These are phyloP conservation scores for Phoeniculus purpureus DNA, from an alignment of 2,797 vertebrate genomes.

Conservation along the genomic window DNA sequence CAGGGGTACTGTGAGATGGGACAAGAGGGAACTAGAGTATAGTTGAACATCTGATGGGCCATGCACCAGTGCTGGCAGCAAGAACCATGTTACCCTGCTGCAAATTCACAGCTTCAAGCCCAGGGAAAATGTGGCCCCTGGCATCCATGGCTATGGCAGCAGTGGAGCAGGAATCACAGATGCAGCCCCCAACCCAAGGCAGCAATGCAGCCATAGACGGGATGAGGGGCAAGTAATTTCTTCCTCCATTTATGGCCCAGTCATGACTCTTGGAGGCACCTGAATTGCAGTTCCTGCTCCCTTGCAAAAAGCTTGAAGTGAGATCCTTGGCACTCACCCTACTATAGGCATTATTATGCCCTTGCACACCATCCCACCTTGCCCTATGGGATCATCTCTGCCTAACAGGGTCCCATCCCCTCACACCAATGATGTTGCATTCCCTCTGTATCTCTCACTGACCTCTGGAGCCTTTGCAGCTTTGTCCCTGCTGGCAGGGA, in stretches of 20 bases:
- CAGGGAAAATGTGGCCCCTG: background rate
- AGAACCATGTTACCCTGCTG: background rate
- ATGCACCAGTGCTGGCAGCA: background rate
- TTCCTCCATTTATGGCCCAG: background rate
- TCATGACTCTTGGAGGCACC: background rate
- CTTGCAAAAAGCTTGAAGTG: background rate
- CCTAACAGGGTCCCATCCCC: background rate
- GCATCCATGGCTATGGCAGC: background rate
- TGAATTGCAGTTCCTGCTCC: background rate
- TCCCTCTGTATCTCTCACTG: background rate
- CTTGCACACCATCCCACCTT: background rate
- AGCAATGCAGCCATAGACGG: background rate
- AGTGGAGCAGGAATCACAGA: background rate
- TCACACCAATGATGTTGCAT: background rate
- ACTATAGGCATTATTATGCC: background rate
- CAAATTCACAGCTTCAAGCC: background rate
- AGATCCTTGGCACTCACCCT: background rate
- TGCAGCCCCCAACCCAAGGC: background rate
- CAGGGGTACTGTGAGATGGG: background rate
- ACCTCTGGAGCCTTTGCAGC: background rate
- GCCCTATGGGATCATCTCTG: background rate
- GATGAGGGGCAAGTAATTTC: background rate
- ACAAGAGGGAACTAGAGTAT: fast-evolving
- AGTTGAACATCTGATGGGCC: background rate
- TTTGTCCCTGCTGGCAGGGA: conserved; percentile 23